A percentile compares a stretch with the other conserved stretches of the same genome.
These are phyloP conservation scores for Otus sunia DNA, from an alignment of 2,113 vertebrate species.

Conservation along the genomic window DNA sequence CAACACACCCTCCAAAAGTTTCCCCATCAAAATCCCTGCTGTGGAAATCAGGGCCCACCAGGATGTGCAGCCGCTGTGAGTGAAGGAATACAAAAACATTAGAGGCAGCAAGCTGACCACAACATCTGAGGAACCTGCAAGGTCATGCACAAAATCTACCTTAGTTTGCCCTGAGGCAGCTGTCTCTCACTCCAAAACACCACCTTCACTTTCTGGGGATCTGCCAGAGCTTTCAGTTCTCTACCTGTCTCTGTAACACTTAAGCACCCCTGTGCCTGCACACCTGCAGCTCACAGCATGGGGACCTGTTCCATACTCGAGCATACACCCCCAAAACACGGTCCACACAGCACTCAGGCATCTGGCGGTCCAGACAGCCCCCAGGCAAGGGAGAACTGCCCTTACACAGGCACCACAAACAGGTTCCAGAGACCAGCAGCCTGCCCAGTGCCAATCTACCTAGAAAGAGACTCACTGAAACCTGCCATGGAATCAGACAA, in stretches of 20 bases:
- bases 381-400: neutral
- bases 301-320: neutral
- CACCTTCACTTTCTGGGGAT: neutral
- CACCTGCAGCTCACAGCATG: neutral
- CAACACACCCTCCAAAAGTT: neutral
- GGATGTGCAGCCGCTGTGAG: neutral
- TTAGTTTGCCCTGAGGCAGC: neutral
- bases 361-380: neutral
- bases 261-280: accelerated
- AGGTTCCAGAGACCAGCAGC: neutral
- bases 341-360: neutral
- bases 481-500: neutral
- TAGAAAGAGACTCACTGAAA: neutral
- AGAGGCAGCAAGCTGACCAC: neutral
- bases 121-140: neutral
- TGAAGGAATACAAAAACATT: neutral
- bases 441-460: neutral
- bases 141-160: neutral
- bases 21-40: neutral
- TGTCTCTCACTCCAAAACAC: neutral
- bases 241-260: neutral
- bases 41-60: neutral
- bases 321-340: neutral
- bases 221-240: neutral
- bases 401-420: neutral